Evolutionary conservation across 2,888 invertebrate genomes (phyloP).

Genomic region (Iphiclides podalirius): DNA sequence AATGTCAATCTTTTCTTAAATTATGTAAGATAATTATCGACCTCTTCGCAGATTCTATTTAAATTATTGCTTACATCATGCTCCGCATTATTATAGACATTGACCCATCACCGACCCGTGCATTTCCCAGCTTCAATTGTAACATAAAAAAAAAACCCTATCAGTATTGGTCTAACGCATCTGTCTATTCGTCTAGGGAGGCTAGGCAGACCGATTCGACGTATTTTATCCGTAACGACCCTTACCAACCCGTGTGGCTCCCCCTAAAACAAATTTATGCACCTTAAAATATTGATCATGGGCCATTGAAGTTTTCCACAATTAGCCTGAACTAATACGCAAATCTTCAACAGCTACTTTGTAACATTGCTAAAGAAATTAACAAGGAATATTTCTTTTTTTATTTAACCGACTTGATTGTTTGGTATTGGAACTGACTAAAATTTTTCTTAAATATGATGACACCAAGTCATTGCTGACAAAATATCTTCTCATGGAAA

Average conservation of each 20-base stretch:
- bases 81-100: neutral
- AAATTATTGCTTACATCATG: conserved; percentile 1
- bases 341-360: neutral
- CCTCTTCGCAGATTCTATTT: neutral
- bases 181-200: neutral
- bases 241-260: conserved; percentile 24
- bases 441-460: too few relatives aligned
- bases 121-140: conserved; percentile 5
- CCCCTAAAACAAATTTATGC: conserved; percentile 23
- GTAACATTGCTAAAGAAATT: neutral
- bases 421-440: too few relatives aligned
- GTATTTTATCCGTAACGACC: conserved; percentile 10
- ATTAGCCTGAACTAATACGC: neutral
- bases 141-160: conserved; percentile 6
- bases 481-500: too few relatives aligned
- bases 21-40: conserved; percentile 2
- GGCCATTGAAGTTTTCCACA: neutral
- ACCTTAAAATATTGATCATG: conserved; percentile 17
- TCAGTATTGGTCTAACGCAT: conserved; percentile 2
- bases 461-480: too few relatives aligned
- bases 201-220: conserved; percentile 10
- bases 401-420: too few relatives aligned
- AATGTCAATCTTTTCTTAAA: neutral
- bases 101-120: conserved; percentile 14
- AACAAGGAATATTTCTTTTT: neutral